Evolutionary conservation across 2,888 invertebrate species (phyloP).

Genomic region (Formica aserva): DNA sequence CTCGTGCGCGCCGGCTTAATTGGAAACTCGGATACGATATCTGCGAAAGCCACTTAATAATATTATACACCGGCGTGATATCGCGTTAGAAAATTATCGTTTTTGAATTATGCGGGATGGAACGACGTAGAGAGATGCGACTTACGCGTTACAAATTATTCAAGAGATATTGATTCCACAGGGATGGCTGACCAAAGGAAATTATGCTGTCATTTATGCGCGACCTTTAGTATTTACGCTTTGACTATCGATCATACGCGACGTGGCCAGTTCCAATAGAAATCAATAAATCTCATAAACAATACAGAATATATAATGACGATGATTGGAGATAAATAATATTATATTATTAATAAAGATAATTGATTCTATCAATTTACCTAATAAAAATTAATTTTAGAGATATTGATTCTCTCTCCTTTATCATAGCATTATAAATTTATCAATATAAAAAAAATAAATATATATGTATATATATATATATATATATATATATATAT

Average conservation of each 20-base stretch:
- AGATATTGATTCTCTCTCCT: not conserved
- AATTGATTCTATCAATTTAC: not conserved
- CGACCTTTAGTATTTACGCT: conserved; percentile 3
- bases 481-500: too few relatives aligned
- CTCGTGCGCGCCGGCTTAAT: conserved; percentile 15
- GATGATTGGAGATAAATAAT: not conserved
- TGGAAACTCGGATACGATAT: conserved; percentile 47
- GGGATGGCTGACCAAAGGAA: not conserved
- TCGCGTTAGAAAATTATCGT: conserved; percentile 31
- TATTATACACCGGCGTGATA: not conserved
- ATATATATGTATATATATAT: not conserved
- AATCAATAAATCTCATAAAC: not conserved
- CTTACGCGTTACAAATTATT: not conserved
- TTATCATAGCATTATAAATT: not conserved
- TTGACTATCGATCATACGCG: not conserved
- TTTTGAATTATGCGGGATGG: conserved; percentile 24
- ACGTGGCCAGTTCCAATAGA: not conserved
- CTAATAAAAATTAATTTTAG: not conserved
- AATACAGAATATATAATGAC: not conserved
- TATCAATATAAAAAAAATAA: not conserved
- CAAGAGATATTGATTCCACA: not conserved
- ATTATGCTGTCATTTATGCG: not conserved
- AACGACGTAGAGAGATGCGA: conserved; percentile 15
- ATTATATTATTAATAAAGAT: not conserved
- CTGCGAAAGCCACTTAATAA: conserved; percentile 38